Evolutionary conservation across 2,113 vertebrate genomes (phyloP).

Genomic region (Dolichotis patagonum): DNA sequence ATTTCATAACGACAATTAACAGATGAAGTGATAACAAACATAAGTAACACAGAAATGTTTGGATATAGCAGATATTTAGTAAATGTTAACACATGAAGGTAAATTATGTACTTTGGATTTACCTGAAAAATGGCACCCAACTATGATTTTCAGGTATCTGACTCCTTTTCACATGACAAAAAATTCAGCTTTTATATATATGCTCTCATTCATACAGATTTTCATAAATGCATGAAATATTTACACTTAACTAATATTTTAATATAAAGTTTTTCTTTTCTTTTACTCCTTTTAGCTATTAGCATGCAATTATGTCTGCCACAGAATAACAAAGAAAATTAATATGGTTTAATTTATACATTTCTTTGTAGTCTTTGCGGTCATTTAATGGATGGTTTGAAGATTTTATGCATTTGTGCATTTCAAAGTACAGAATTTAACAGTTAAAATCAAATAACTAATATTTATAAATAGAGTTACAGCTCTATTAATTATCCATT

Average conservation of each 20-base stretch:
- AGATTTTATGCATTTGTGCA: background rate
- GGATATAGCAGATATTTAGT: background rate
- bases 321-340: background rate
- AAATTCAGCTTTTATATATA: constrained; percentile 30
- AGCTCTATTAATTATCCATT: background rate
- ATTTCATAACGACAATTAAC: constrained; percentile 19
- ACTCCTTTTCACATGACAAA: background rate
- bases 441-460: constrained; percentile 18
- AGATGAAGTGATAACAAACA: no score
- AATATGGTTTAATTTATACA: background rate
- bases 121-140: background rate
- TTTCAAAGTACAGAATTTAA: background rate
- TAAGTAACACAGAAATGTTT: background rate
- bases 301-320: background rate
- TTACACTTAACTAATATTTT: constrained; percentile 16
- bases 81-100: constrained; percentile 7
- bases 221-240: constrained; percentile 14
- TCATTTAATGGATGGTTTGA: background rate
- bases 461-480: background rate
- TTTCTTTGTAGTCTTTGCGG: background rate
- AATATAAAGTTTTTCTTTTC: background rate
- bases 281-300: background rate
- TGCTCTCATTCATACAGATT: background rate
- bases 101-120: constrained; percentile 25
- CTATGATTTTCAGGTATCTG: background rate